Conservation (phyloP, 2,797 vertebrate species). For the Lutra lutra region DNA sequence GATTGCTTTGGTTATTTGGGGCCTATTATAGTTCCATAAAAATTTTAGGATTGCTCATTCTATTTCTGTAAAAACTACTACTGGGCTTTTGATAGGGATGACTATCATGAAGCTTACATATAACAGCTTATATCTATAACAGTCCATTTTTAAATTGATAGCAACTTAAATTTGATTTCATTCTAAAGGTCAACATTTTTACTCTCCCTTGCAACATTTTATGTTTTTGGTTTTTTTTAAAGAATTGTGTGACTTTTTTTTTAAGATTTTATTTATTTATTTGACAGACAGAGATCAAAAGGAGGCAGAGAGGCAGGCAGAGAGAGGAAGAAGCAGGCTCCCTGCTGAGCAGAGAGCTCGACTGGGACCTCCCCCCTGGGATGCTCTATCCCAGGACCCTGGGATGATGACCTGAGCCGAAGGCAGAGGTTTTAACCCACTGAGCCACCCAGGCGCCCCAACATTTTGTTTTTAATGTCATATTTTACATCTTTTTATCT, state of each 20-base stretch:
- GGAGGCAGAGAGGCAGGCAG: no score
- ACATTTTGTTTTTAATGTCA: background rate
- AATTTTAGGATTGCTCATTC: background rate
- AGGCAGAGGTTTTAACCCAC: no score
- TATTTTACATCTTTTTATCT: background rate
- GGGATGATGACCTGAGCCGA: no score
- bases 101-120: background rate
- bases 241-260: no score
- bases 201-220: background rate
- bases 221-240: background rate
- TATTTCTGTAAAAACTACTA: background rate
- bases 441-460: no score
- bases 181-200: background rate
- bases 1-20: background rate
- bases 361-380: no score
- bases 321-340: no score
- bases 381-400: no score
- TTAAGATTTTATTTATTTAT: no score
- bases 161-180: background rate
- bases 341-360: no score
- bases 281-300: no score
- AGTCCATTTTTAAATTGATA: background rate
- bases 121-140: background rate
- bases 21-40: background rate
- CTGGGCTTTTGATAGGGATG: background rate